Percentiles rank a stretch among this genome's conserved stretches.
phyloP scores from a whole-genome alignment of 2,113 vertebrate species.

The Zingel zingel region DNA sequence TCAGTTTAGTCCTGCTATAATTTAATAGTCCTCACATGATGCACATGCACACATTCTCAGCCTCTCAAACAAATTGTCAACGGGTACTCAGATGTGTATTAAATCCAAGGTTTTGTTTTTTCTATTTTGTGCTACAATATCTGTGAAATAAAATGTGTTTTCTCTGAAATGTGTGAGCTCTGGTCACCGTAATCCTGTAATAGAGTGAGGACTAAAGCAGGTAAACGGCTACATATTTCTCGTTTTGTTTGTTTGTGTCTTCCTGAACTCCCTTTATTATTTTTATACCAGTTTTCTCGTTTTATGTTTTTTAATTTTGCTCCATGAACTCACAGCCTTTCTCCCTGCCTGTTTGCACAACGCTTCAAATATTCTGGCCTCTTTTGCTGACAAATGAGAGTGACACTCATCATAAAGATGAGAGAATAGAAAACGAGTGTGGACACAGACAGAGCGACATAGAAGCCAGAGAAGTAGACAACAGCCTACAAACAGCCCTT shows the following conservation, averaged over 20 bases:
- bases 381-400: constrained; percentile 20
- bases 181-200: constrained; percentile 41
- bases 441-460: not conserved
- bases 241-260: constrained; percentile 1
- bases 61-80: constrained; percentile 25
- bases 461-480: not conserved
- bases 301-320: constrained; percentile 12
- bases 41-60: not conserved
- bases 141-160: constrained; percentile 42
- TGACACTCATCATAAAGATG: not conserved
- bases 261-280: not conserved
- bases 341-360: not conserved
- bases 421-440: not conserved
- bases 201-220: constrained; percentile 18
- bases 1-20: constrained; percentile 15
- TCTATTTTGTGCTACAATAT: constrained; percentile 51
- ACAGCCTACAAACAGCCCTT: not conserved
- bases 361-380: not conserved
- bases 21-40: constrained; percentile 29
- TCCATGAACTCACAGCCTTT: not conserved
- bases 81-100: constrained; percentile 35
- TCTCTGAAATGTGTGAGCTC: constrained; percentile 7
- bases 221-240: constrained; percentile 7
- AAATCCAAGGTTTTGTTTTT: constrained; percentile 46
- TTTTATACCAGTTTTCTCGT: not conserved